A percentile compares a stretch with the other conserved stretches of the same genome.
phyloP scores from a whole-genome alignment of 2,113 vertebrate species.

The Platycercus adscitus region DNA sequence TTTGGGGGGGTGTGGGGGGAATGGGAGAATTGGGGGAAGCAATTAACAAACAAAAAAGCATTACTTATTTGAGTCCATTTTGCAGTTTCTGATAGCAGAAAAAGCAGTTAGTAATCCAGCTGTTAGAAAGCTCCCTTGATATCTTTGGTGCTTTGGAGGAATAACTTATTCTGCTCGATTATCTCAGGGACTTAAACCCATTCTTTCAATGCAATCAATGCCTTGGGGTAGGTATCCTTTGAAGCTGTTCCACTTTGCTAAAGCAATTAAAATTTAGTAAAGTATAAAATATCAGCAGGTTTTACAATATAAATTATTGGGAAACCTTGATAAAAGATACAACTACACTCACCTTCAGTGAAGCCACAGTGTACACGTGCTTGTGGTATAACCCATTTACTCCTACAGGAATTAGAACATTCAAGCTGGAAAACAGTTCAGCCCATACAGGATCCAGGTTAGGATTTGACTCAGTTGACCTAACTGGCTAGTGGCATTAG shows the following conservation, averaged over 20 bases:
- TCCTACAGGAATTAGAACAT: not conserved
- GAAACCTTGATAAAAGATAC: not conserved
- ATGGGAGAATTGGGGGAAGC: not conserved
- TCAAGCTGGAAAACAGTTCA: not conserved
- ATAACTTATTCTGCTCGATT: constrained; percentile 5
- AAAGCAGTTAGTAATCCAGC: not conserved
- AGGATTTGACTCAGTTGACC: not conserved
- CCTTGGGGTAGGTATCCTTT: constrained; percentile 49
- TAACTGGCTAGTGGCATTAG: not conserved
- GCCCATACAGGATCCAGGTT: not conserved
- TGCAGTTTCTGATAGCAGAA: not conserved
- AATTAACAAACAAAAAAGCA: not conserved
- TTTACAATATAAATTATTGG: not conserved
- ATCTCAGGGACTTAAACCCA: not conserved
- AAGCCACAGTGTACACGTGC: accelerated
- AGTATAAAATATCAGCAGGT: not conserved
- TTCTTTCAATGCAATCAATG: not conserved
- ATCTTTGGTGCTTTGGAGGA: not conserved
- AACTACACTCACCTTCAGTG: not conserved
- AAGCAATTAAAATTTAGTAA: constrained; percentile 40
- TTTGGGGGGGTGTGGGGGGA: accelerated
- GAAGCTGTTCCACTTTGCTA: constrained; percentile 15
- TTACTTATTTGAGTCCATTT: not conserved
- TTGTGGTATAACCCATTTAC: not conserved
- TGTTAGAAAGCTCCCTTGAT: not conserved